Percentiles rank a stretch among this genome's conserved stretches.
These are phyloP conservation scores for Pelmatolapia mariae DNA, from an alignment of 2,113 vertebrate species.

Conservation along the genomic window DNA sequence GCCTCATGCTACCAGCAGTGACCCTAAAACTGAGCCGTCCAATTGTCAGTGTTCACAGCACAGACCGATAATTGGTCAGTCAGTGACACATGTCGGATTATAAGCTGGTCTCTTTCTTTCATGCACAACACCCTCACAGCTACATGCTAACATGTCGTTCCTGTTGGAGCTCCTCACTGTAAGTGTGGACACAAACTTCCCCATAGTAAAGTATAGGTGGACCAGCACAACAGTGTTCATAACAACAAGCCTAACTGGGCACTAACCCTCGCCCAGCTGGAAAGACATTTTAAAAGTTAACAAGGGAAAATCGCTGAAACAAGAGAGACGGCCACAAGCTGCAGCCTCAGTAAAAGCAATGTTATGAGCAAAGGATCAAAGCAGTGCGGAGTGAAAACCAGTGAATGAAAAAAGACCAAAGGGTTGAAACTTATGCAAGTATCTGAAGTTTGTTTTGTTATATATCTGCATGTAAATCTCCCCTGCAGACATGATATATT, in stretches of 20 bases:
- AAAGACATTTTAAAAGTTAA: background rate
- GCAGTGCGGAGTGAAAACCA: background rate
- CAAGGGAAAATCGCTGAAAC: accelerated
- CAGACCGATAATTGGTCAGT: background rate
- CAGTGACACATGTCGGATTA: accelerated
- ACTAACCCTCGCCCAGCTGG: background rate
- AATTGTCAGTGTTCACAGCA: background rate
- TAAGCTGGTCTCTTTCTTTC: background rate
- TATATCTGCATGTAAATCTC: background rate
- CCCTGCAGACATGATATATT: background rate
- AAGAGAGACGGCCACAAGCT: background rate
- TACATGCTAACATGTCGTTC: accelerated
- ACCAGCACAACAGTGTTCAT: background rate
- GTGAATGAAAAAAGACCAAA: background rate
- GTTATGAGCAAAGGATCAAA: background rate
- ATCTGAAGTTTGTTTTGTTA: background rate
- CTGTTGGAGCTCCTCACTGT: background rate
- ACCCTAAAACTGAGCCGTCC: background rate
- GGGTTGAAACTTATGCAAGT: background rate
- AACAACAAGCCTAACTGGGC: background rate
- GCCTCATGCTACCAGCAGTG: background rate
- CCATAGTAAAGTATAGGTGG: background rate
- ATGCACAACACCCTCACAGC: background rate
- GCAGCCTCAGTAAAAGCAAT: background rate
- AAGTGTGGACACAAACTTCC: accelerated